Evolutionary conservation across 1,140 invertebrate genomes (phyloP).

Genomic region (Lethrus apterus): DNA sequence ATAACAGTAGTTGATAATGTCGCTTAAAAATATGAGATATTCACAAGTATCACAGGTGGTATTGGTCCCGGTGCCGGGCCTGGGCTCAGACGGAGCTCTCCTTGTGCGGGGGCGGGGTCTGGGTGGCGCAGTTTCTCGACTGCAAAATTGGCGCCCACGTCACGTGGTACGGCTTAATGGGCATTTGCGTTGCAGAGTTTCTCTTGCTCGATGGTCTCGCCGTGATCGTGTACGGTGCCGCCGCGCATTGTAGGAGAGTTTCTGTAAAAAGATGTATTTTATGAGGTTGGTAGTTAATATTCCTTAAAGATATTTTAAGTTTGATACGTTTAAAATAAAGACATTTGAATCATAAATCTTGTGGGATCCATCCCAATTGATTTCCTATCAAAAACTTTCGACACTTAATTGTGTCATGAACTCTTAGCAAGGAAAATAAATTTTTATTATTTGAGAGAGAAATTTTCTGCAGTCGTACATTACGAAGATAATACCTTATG

Average conservation of each 20-base stretch:
- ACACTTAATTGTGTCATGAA: too few species aligned
- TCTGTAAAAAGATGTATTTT: constrained; percentile 36
- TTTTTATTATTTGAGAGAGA: too few species aligned
- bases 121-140: constrained; percentile 38
- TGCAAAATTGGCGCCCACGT: constrained; percentile 41
- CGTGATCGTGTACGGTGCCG: constrained; percentile 38
- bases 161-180: constrained; percentile 41
- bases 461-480: too few species aligned
- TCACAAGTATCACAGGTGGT: constrained; percentile 44
- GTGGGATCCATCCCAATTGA: too few species aligned
- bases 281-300: too few species aligned
- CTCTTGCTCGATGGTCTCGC: constrained; percentile 37
- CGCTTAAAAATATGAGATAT: constrained; percentile 40
- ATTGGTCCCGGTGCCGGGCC: constrained; percentile 41
- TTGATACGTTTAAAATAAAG: too few species aligned
- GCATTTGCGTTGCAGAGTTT: constrained; percentile 41
- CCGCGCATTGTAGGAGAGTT: constrained; percentile 33
- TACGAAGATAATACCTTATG: too few species aligned
- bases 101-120: constrained; percentile 40
- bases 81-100: constrained; percentile 41
- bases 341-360: too few species aligned
- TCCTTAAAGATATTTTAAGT: too few species aligned
- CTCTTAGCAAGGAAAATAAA: too few species aligned
- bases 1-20: constrained; percentile 15
- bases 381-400: too few species aligned